Evolutionary conservation across 1,140 invertebrate species (phyloP), one percentile per base, ranked within the genome.

Genomic region (Aradophagus sp.): DNA sequence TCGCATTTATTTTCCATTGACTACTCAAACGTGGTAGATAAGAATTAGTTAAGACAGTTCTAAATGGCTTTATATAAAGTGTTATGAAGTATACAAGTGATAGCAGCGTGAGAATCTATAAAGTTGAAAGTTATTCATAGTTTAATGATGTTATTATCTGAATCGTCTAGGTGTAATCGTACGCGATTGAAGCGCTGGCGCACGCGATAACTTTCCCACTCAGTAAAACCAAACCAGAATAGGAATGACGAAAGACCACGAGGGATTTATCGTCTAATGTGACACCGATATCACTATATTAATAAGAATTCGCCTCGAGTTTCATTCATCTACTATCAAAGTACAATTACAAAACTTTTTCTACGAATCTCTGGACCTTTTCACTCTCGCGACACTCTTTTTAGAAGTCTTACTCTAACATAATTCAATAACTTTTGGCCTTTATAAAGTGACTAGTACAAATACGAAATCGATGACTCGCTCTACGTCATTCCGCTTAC

Each of bases 61-160:
- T 45, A 67, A 52, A 55, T 62, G 62, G 52, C 62, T 63, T 67
- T 73, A 45, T 73, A 73, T 45, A 47, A 67, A 52, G 6, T 58
- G 69, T 67, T 73, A 73, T 8, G n/a, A n/a, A 32, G 42, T n/a
- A 62, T 72, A 61, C 31, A 62, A 63, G 26, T 48, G 34, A 63
- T 67, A 73, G 63, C 52, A 14, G 47, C 31, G 39, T 66, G 66
- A 66, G 42, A 50, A 72, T 66, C 61, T 66, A 72, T 63, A 53
- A 72, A 72, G 68, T 72, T 72, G 48, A 72, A 58, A 39, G 35
- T 55, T 61, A 59, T 71, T 65, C 47, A 66, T 61, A 72, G 68
- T 72, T 72, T 73, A 73, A 56, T 13, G 16, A 67, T 62, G 62
- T 73, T 73, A 67, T 67, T 45, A 38, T 56, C 56, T 73, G 44